Evolutionary conservation across 2,113 vertebrate genomes (phyloP).

Genomic region (Hypomesus transpacificus): DNA sequence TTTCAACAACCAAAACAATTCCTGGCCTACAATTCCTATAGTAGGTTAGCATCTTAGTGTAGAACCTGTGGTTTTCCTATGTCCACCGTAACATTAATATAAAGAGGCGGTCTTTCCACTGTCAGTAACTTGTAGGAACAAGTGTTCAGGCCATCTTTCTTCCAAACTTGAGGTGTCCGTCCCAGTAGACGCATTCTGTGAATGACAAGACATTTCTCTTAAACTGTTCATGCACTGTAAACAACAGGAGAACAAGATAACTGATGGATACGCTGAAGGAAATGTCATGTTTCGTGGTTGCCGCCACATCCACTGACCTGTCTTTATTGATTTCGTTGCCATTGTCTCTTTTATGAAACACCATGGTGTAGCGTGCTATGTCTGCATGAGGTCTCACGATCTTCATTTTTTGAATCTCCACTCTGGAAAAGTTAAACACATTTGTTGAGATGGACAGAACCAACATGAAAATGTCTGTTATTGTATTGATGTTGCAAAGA

Average conservation of each 20-base stretch:
- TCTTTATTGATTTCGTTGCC: slow-evolving; percentile 86
- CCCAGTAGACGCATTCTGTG: slow-evolving; percentile 85
- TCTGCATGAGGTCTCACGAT: slow-evolving; percentile 77
- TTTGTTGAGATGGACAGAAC: background rate
- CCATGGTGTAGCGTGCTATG: slow-evolving; percentile 92
- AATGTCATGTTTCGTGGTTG: no score
- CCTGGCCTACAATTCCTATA: no score
- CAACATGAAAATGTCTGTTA: no score
- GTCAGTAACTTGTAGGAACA: slow-evolving; percentile 84
- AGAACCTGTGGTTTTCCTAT: slow-evolving; percentile 63
- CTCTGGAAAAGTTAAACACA: slow-evolving; percentile 66
- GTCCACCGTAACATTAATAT: slow-evolving; percentile 88
- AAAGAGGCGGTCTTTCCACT: slow-evolving; percentile 77
- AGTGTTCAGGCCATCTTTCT: slow-evolving; percentile 83
- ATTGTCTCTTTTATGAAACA: slow-evolving; percentile 87
- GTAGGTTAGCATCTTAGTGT: slow-evolving; percentile 16
- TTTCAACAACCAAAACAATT: no score
- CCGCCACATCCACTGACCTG: slow-evolving; percentile 72
- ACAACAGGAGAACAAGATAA: no score
- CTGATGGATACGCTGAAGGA: no score
- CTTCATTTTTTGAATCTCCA: slow-evolving; percentile 86
- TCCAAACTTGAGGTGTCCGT: slow-evolving; percentile 78
- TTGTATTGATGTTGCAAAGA: no score
- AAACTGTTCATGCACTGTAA: no score
- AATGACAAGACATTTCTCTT: background rate